Evolutionary conservation across 2,797 vertebrate species (phyloP), one percentile per base, ranked within the genome.

Genomic region (Cottoperca gobio): DNA sequence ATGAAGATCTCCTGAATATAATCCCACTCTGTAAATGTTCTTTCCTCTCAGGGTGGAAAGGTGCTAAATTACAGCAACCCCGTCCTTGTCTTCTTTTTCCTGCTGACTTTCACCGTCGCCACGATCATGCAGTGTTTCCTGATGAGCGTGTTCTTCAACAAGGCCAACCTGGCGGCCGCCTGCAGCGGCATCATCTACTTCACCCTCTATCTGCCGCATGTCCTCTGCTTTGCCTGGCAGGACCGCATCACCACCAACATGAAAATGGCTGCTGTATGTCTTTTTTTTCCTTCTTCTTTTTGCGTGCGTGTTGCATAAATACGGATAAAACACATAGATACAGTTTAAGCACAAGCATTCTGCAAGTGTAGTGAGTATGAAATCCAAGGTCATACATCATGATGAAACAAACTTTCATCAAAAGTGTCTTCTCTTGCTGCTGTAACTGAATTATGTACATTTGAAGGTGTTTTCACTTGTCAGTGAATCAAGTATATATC

Each of bases 131-230:
- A 98, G 80, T 97, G 97, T 83, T 99, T 99, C 90, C 94, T 99
- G 82, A 94, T 99, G 92, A 99, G 97, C 33, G 96, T 97, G 11
- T 97, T 99, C 91, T 99, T 99, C 93, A 98, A 96, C 92, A 97
- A 96, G 91, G 98, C 98, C 86, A 99, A 96, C 92, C 94, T 99
- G 88, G 98, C 98, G n/a, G 97, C 97, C 1, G 96, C 98, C 82
- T 99, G 97, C 91, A 98, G 98, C 3, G 97, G 97, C 16, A 95
- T 99, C 86, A 91, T 97, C 91, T 99, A 99, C 94, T 97, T 99
- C 92, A 97, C 96, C 68, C 94, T 99, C 86, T 99, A 99, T 87
- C 95, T 99, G 81, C 98, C 98, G 0, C 97, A 99, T 84, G 86
- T 99, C 37, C 89, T 99, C 81, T 99, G 97, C 93, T 96, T 97